These are phyloP conservation scores for Epinotia brunnichana DNA, from an alignment of 2,888 invertebrate genomes.

Conservation along the genomic window DNA sequence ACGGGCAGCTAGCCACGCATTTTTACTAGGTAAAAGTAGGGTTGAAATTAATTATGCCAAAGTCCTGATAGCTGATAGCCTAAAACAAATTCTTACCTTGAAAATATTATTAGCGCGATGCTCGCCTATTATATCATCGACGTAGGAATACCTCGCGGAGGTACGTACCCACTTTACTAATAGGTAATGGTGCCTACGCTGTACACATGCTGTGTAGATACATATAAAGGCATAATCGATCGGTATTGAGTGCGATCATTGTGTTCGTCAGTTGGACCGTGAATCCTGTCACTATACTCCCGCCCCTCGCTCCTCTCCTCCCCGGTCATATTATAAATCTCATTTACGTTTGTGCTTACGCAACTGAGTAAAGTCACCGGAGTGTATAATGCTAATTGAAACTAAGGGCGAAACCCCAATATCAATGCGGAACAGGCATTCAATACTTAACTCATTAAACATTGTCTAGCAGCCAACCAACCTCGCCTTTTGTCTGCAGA, in stretches of 20 bases:
- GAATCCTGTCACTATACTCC: constrained; percentile 79
- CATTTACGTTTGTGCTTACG: constrained; percentile 79
- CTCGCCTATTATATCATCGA: not conserved
- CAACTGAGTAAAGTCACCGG: constrained; percentile 74
- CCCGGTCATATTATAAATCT: constrained; percentile 73
- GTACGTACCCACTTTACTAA: constrained; percentile 28
- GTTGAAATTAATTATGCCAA: too few species aligned
- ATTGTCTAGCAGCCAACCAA: not conserved
- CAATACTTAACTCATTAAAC: not conserved
- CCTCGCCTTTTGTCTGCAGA: not conserved
- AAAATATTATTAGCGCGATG: not conserved
- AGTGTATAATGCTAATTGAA: constrained; percentile 74
- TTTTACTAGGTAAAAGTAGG: too few species aligned
- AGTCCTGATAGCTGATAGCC: too few species aligned
- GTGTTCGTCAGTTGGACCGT: constrained; percentile 80
- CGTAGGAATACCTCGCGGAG: not conserved
- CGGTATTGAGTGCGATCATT: constrained; percentile 81
- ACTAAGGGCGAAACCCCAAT: constrained; percentile 53
- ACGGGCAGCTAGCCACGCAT: too few species aligned
- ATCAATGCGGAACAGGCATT: not conserved
- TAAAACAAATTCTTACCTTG: not conserved
- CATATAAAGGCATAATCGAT: constrained; percentile 80
- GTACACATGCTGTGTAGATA: constrained; percentile 54
- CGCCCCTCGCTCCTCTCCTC: constrained; percentile 51
- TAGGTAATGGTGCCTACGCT: constrained; percentile 44